Evolutionary conservation across 1,140 invertebrate genomes (phyloP).

Genomic region (Cherax quadricarinatus): DNA sequence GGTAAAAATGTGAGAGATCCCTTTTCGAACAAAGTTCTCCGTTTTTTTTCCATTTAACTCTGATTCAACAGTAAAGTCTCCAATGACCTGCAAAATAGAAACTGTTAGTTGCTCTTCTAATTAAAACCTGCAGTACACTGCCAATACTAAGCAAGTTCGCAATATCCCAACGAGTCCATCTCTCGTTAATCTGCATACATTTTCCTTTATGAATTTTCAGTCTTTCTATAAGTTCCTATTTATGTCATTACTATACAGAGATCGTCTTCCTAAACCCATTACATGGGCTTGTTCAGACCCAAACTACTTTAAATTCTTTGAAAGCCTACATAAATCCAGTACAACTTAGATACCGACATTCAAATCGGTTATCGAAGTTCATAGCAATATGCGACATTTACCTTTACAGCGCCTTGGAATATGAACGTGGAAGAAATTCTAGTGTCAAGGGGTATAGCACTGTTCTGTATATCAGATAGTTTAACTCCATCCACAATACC

Average conservation of each 20-base stretch:
- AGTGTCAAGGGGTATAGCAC: slow-evolving; percentile 2
- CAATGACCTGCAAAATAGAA: not conserved
- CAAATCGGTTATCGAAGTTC: too few relatives aligned
- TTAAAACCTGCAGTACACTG: too few relatives aligned
- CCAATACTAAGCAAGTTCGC: too few relatives aligned
- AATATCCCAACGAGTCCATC: too few relatives aligned
- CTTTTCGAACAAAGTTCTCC: not conserved
- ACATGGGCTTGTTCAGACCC: too few relatives aligned
- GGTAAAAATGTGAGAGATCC: not conserved
- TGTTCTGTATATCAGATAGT: not conserved
- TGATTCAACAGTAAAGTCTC: not conserved
- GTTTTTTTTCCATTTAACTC: not conserved
- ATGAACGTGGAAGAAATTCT: not conserved
- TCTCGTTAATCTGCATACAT: too few relatives aligned
- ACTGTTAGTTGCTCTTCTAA: too few relatives aligned
- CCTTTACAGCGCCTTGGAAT: slow-evolving; percentile 1
- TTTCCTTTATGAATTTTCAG: too few relatives aligned
- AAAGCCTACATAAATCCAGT: not conserved
- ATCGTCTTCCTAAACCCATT: too few relatives aligned
- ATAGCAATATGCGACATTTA: not conserved
- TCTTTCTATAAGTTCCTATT: too few relatives aligned
- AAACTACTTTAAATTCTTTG: too few relatives aligned
- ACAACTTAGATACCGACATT: too few relatives aligned
- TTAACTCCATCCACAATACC: slow-evolving; percentile 3
- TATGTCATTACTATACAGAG: not conserved